Conservation (phyloP, 2,797 vertebrate species). For the Sibirionetta formosa region DNA sequence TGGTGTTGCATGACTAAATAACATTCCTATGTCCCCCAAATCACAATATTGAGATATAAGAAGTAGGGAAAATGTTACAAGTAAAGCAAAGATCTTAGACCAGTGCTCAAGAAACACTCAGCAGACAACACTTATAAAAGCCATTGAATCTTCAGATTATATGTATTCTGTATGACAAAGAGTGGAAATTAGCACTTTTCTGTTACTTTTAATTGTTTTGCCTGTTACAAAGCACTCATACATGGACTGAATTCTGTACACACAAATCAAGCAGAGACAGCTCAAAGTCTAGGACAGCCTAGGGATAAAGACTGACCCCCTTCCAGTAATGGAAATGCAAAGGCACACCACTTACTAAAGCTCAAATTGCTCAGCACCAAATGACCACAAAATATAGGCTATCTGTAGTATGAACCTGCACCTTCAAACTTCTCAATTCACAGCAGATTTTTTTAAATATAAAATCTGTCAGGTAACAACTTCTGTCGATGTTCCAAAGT, state of each 20-base stretch:
- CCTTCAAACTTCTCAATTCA: neutral
- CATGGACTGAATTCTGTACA: neutral
- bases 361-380: neutral
- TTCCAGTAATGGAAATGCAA: neutral
- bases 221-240: neutral
- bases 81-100: neutral
- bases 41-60: neutral
- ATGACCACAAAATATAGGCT: neutral
- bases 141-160: neutral
- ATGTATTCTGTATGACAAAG: neutral
- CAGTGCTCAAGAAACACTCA: neutral
- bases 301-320: neutral
- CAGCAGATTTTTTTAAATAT: accelerated
- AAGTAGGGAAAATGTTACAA: neutral
- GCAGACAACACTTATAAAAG: neutral
- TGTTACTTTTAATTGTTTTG: neutral
- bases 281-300: neutral
- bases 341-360: neutral
- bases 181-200: neutral
- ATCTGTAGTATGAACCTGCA: neutral
- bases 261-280: neutral
- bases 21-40: neutral
- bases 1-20: accelerated
- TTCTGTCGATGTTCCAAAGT: neutral
- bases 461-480: neutral